Conservation (phyloP, 2,888 invertebrate species). For the Epistrophe eligans region DNA sequence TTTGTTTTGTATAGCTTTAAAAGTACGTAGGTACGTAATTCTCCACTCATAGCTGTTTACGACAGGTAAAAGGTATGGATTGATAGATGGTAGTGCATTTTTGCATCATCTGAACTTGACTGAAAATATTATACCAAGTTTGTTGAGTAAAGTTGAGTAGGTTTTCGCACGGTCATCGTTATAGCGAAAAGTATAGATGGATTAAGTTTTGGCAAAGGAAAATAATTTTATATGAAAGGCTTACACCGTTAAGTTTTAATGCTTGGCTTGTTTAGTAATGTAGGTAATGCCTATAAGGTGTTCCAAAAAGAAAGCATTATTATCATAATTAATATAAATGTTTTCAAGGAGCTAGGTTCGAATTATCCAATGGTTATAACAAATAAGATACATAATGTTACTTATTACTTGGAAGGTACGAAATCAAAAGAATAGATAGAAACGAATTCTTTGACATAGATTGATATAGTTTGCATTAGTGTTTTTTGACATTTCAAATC, state of each 20-base stretch:
- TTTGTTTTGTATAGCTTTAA: not conserved
- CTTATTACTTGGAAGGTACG: too few species aligned
- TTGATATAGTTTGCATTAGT: too few species aligned
- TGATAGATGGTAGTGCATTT: not conserved
- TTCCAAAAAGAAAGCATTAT: too few species aligned
- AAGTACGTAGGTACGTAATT: not conserved
- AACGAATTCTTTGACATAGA: too few species aligned
- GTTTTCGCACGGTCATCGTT: not conserved
- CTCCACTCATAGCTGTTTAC: conserved; percentile 5
- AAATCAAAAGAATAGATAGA: too few species aligned
- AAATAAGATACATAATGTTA: too few species aligned
- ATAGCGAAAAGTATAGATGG: not conserved
- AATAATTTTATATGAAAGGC: not conserved
- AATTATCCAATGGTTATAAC: too few species aligned
- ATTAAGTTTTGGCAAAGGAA: not conserved
- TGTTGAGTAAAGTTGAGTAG: not conserved
- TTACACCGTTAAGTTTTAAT: not conserved
- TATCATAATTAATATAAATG: too few species aligned
- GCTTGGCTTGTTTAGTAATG: not conserved
- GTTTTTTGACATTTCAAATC: too few species aligned
- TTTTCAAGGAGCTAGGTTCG: too few species aligned
- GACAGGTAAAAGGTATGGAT: not conserved
- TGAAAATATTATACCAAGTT: not conserved
- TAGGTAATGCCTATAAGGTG: not conserved
- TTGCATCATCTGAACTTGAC: conserved; percentile 5